These are phyloP conservation scores for Ophioninae sp. DNA, from an alignment of 2,888 invertebrate species.

Conservation along the genomic window DNA sequence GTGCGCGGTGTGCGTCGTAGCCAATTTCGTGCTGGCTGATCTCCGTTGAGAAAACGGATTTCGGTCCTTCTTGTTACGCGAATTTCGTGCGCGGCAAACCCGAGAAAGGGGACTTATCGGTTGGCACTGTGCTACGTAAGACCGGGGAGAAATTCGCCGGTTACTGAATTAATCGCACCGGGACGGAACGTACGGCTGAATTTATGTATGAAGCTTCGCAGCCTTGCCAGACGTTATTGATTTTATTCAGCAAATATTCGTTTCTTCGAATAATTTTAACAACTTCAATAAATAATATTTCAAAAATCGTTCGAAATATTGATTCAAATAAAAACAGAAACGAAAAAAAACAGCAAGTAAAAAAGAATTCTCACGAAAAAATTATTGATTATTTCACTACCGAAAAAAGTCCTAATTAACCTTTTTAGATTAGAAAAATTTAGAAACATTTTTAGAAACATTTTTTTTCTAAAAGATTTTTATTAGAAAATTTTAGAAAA, in stretches of 20 bases:
- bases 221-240: background rate
- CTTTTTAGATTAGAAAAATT: too few relatives aligned
- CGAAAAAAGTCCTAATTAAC: too few relatives aligned
- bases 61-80: slow-evolving; percentile 31
- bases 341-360: too few relatives aligned
- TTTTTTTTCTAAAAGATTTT: too few relatives aligned
- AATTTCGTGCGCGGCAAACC: slow-evolving; percentile 4
- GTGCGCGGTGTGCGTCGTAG: slow-evolving; percentile 44
- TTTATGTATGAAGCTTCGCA: background rate
- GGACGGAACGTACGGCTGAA: slow-evolving; percentile 1
- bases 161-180: slow-evolving; percentile 1
- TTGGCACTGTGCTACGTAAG: background rate
- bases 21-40: slow-evolving; percentile 52
- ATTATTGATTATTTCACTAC: too few relatives aligned
- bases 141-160: background rate
- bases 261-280: background rate
- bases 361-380: too few relatives aligned
- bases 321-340: too few relatives aligned
- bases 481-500: too few relatives aligned
- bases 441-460: too few relatives aligned
- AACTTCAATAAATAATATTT: background rate
- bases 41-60: slow-evolving; percentile 56
- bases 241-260: background rate
- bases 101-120: background rate
- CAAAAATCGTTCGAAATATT: too few relatives aligned